Evolutionary conservation across 2,888 invertebrate species (phyloP).

Genomic region (Seira sanloemensis): DNA sequence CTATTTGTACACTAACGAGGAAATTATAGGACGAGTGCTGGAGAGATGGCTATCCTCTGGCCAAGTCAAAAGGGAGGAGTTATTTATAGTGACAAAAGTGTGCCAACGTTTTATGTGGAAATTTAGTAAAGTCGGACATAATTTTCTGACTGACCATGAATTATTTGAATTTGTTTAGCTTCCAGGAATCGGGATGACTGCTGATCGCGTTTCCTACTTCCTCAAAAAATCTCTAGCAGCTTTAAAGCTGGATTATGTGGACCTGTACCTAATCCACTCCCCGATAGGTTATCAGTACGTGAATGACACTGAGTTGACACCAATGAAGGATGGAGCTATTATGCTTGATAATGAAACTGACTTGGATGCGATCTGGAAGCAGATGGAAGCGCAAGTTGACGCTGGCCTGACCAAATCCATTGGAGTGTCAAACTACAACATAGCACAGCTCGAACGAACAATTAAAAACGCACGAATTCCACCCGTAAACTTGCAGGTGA

Average conservation of each 20-base stretch:
- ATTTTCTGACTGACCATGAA: no score
- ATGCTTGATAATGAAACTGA: slow-evolving; percentile 79
- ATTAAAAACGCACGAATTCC: slow-evolving; percentile 80
- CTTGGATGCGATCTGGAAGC: slow-evolving; percentile 83
- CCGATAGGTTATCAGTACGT: slow-evolving; percentile 79
- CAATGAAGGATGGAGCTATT: slow-evolving; percentile 81
- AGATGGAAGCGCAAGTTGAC: slow-evolving; percentile 83
- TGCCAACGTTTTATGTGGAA: not conserved
- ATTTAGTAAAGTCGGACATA: not conserved
- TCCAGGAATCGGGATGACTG: slow-evolving; percentile 65
- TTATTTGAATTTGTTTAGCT: slow-evolving; percentile 48
- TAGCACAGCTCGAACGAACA: slow-evolving; percentile 83
- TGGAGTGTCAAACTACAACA: slow-evolving; percentile 90
- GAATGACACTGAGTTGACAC: slow-evolving; percentile 48
- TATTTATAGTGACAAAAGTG: slow-evolving; percentile 76
- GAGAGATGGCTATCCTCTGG: slow-evolving; percentile 73
- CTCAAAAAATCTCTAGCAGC: slow-evolving; percentile 77
- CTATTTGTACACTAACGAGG: slow-evolving; percentile 74
- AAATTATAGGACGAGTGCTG: slow-evolving; percentile 75
- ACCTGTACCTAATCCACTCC: slow-evolving; percentile 87
- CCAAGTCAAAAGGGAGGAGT: slow-evolving; percentile 75
- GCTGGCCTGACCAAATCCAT: slow-evolving; percentile 85
- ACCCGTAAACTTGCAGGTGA: slow-evolving; percentile 79
- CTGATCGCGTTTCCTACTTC: slow-evolving; percentile 64
- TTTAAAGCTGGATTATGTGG: slow-evolving; percentile 86